These are phyloP conservation scores for Apus apus DNA, from an alignment of 2,113 vertebrate species.

Conservation along the genomic window DNA sequence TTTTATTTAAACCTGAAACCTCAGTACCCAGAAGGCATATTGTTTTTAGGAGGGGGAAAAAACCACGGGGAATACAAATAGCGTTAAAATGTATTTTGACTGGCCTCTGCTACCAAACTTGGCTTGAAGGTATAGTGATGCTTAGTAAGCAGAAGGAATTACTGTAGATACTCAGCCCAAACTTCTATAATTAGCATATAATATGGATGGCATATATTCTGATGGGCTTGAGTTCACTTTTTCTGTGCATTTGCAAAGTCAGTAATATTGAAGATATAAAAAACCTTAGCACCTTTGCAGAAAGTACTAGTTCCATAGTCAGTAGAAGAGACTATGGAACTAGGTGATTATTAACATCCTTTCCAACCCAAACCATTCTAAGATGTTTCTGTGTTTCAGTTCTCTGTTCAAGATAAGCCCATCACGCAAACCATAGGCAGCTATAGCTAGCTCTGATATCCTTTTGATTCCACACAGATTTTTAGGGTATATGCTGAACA, in stretches of 20 bases:
- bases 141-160: slow-evolving; percentile 23
- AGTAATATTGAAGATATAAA: background rate
- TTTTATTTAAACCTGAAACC: slow-evolving; percentile 51
- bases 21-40: slow-evolving; percentile 25
- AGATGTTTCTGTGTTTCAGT: background rate
- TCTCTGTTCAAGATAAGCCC: background rate
- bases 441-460: background rate
- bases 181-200: background rate
- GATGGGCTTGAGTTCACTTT: background rate
- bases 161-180: background rate
- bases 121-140: background rate
- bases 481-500: background rate
- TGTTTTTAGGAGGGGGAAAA: background rate
- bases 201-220: background rate
- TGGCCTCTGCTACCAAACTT: background rate
- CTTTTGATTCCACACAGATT: background rate
- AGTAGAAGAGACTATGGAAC: no score
- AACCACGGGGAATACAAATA: background rate
- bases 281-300: background rate
- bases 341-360: no score
- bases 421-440: background rate
- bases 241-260: background rate
- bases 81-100: slow-evolving; percentile 44
- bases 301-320: no score
- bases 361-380: background rate